Base-by-base conservation (phyloP, 2,797 vertebrate species). In the Chlorospingus semifuscus region DNA sequence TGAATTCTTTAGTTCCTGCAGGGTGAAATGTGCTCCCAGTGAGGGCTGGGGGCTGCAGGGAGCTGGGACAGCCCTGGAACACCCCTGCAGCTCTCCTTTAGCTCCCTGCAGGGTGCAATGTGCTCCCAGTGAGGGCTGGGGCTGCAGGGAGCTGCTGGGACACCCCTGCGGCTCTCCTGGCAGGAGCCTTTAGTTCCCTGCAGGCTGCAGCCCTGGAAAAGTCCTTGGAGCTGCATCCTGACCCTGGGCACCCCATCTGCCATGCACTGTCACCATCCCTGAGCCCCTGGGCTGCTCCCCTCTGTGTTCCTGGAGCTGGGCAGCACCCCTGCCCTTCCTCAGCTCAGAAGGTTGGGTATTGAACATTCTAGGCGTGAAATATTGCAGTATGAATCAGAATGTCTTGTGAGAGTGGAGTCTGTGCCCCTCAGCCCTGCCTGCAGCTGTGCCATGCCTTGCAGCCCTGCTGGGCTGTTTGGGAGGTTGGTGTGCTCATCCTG, bases 1-100 rank as follows among this genome's bases (percentile, higher is more conserved):
- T 39, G 39, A 39, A 39, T 39, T 39, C 39, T 39, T 39, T 15
- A 39, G 15, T 39, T 39, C 41, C 41, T 41, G 42, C 42, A 42
- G 42, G 42, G 9, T 41, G 4, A 7, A 8, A 9, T 1, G 2
- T n/a, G 50, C 1, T 23, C 39, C 21, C 44, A 50, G 16, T 0
- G 26, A 2, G 14, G 53, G 49, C 11, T 23, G 91, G 78, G 52
- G 46, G 20, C 49, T 60, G 13, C 24, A 7, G 59, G 5, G 42
- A 44, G 20, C 44, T 44, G 42, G 42, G 17, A n/a, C 53, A 15
- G 39, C 2, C 32, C 42, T 44, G 44, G 44, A 17, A 32, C 53
- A 16, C 39, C 2, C 36, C 24, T 63, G 22, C 22, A 46, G 42
- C 44, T 44, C 44, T 44, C 42, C 42, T 42, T 42, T 42, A 42